phyloP scores from a whole-genome alignment of 2,888 invertebrate genomes.

The Eueremaeus valkanovi region DNA sequence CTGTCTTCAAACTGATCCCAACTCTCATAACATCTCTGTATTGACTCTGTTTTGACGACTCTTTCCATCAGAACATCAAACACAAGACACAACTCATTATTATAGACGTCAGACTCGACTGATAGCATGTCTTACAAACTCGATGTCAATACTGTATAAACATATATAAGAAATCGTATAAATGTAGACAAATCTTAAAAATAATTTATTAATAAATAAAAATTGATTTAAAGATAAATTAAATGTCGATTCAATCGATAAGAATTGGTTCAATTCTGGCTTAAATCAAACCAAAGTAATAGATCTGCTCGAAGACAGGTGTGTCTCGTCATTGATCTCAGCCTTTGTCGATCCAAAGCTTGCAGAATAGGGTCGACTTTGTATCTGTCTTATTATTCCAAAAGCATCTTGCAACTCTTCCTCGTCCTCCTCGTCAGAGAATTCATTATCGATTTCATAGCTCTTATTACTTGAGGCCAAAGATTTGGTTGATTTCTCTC shows the following conservation, averaged over 20 bases:
- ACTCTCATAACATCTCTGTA: too few species aligned
- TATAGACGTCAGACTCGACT: too few species aligned
- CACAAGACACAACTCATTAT: too few species aligned
- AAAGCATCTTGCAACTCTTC: slow-evolving; percentile 10
- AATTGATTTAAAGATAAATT: background rate
- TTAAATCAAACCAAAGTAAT: slow-evolving; percentile 24
- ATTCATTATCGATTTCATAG: slow-evolving; percentile 11
- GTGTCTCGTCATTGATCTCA: background rate
- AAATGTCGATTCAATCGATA: background rate
- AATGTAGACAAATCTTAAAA: too few species aligned
- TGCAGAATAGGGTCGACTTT: background rate
- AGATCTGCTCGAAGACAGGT: background rate
- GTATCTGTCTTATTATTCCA: background rate
- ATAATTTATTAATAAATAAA: too few species aligned
- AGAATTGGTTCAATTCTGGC: too few species aligned
- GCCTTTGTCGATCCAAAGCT: background rate
- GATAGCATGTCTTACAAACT: too few species aligned
- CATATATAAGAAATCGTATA: slow-evolving; percentile 2
- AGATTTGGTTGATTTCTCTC: background rate
- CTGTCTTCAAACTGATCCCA: too few species aligned
- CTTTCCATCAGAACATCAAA: too few species aligned
- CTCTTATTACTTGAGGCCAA: slow-evolving; percentile 24
- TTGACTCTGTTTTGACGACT: too few species aligned
- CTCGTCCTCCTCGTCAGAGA: background rate
- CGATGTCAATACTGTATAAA: too few species aligned